Percentiles rank a stretch among this genome's conserved stretches.
phyloP scores from a whole-genome alignment of 2,797 vertebrate genomes.

The Acipenser ruthenus region DNA sequence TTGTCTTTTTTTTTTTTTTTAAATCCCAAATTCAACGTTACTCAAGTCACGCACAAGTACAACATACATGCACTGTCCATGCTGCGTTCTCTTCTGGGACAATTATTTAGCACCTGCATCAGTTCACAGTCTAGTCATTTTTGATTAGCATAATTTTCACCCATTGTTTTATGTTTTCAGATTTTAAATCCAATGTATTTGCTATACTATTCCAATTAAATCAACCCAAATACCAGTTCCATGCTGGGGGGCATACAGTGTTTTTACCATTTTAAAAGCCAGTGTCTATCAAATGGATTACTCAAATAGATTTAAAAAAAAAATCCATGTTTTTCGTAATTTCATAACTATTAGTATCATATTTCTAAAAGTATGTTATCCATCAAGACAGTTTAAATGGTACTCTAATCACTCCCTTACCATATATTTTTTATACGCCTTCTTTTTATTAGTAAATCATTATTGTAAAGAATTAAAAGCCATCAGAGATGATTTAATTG shows the following conservation, averaged over 20 bases:
- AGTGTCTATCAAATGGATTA: slow-evolving; percentile 13
- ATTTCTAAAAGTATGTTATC: too few relatives aligned
- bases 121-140: slow-evolving; percentile 23
- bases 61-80: too few relatives aligned
- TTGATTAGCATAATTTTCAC: slow-evolving; percentile 24
- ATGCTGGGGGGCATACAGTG: slow-evolving; percentile 13
- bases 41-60: too few relatives aligned
- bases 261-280: slow-evolving; percentile 12
- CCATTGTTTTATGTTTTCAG: slow-evolving; percentile 11
- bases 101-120: slow-evolving; percentile 19
- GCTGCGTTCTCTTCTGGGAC: slow-evolving; percentile 11
- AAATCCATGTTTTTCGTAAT: too few relatives aligned
- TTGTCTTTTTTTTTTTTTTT: too few relatives aligned
- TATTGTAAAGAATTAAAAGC: not conserved
- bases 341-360: too few relatives aligned
- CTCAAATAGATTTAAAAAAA: not conserved
- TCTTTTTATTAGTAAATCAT: not conserved
- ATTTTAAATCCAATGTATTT: slow-evolving; percentile 11
- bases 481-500: slow-evolving; percentile 11
- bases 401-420: too few relatives aligned
- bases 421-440: not conserved
- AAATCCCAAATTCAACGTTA: too few relatives aligned
- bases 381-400: too few relatives aligned
- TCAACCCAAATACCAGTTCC: slow-evolving; percentile 18
- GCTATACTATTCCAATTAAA: slow-evolving; percentile 28